Evolutionary conservation across 2,888 invertebrate species (phyloP).

Genomic region (Dorcus hopei): DNA sequence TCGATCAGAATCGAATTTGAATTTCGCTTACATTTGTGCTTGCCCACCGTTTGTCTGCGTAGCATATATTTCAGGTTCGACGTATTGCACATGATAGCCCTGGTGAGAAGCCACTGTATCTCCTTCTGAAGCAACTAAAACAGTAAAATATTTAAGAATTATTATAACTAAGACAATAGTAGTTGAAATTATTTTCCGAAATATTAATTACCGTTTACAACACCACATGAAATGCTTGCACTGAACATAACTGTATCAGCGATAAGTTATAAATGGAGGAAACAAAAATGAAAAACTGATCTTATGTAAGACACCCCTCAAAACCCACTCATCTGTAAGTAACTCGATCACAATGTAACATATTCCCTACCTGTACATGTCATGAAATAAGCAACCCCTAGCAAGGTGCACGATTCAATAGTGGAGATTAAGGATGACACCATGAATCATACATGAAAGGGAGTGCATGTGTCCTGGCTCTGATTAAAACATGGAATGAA

Average conservation of each 20-base stretch:
- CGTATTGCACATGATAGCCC: conserved; percentile 73
- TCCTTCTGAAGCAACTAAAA: conserved; percentile 55
- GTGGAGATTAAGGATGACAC: conserved; percentile 13
- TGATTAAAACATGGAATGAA: conserved; percentile 1
- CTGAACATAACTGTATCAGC: neutral
- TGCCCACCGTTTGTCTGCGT: conserved; percentile 55
- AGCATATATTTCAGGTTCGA: conserved; percentile 66
- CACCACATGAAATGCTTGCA: neutral
- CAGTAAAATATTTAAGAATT: neutral
- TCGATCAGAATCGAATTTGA: neutral
- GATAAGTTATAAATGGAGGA: too few species aligned
- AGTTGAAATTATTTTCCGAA: neutral
- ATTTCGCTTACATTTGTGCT: conserved; percentile 56
- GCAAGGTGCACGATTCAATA: conserved; percentile 9
- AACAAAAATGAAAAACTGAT: too few species aligned
- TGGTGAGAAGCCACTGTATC: conserved; percentile 56
- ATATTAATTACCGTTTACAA: neutral
- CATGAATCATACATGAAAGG: conserved; percentile 21
- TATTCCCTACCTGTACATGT: conserved; percentile 26
- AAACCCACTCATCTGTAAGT: conserved; percentile 23
- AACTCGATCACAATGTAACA: conserved; percentile 27
- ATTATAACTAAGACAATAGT: neutral
- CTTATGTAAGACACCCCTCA: neutral
- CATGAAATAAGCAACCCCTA: conserved; percentile 16
- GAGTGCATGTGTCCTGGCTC: conserved; percentile 10